These are phyloP conservation scores for Leptopilina drosophilae DNA, from an alignment of 2,888 invertebrate genomes.

Conservation along the genomic window DNA sequence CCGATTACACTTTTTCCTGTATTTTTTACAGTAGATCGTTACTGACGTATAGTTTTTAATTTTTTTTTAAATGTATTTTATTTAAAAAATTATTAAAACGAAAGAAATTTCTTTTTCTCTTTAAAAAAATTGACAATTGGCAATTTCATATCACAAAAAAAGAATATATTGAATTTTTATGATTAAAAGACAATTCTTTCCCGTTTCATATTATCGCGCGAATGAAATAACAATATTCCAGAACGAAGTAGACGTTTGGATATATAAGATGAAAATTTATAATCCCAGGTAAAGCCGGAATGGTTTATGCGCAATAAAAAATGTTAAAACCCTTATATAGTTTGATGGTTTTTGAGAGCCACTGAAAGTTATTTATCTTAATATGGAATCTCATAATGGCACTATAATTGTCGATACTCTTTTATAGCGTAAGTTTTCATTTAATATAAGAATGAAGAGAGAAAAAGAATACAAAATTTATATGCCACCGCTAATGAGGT, in stretches of 20 bases:
- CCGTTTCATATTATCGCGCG: neutral
- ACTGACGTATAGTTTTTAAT: no score
- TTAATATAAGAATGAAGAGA: neutral
- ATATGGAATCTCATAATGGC: neutral
- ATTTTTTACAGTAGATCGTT: no score
- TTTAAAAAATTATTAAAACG: no score
- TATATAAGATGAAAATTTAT: slow-evolving; percentile 6
- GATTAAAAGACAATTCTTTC: neutral
- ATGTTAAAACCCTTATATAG: neutral
- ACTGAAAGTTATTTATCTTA: slow-evolving; percentile 1
- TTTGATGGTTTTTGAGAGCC: no score
- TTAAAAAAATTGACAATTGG: no score
- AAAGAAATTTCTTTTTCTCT: no score
- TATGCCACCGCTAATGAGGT: neutral
- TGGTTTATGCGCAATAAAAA: slow-evolving; percentile 2
- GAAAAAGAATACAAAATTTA: neutral
- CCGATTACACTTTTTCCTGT: no score
- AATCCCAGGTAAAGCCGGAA: neutral
- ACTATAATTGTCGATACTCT: slow-evolving; percentile 11
- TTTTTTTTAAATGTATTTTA: no score
- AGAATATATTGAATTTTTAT: no score
- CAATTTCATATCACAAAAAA: no score
- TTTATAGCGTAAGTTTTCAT: slow-evolving; percentile 12
- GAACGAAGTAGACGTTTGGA: neutral
- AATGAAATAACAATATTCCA: neutral